Percentiles rank a stretch among this genome's conserved stretches.
phyloP scores from a whole-genome alignment of 2,888 invertebrate genomes.

The Melanchra persicariae region DNA sequence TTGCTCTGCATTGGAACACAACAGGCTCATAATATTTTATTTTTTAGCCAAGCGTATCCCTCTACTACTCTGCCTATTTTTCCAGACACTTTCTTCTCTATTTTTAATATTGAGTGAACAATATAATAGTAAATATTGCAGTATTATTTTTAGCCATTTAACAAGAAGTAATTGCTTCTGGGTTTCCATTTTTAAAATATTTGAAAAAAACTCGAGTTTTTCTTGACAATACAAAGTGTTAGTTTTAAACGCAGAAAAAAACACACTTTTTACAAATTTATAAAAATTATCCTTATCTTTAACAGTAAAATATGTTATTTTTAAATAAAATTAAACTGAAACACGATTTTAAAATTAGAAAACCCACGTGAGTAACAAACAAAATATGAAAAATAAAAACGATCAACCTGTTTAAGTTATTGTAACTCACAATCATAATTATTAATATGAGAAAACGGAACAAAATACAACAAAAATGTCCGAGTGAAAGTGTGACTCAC shows the following conservation, averaged over 20 bases:
- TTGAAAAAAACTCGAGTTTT: background rate
- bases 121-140: no score
- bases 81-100: no score
- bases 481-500: conserved; percentile 87
- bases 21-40: no score
- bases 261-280: background rate
- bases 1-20: no score
- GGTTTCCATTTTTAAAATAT: background rate
- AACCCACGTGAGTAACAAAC: background rate
- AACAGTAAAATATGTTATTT: background rate
- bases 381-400: conserved; percentile 19
- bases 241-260: background rate
- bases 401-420: conserved; percentile 18
- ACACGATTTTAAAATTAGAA: background rate
- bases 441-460: conserved; percentile 71
- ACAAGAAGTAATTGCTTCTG: background rate
- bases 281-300: background rate
- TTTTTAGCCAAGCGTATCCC: no score
- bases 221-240: background rate
- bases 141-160: no score
- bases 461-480: conserved; percentile 79
- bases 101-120: no score
- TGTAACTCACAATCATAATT: conserved; percentile 42
- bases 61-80: no score
- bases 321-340: background rate